Conservation (phyloP, 1,140 invertebrate genomes). For the Diorhabda carinulata region DNA sequence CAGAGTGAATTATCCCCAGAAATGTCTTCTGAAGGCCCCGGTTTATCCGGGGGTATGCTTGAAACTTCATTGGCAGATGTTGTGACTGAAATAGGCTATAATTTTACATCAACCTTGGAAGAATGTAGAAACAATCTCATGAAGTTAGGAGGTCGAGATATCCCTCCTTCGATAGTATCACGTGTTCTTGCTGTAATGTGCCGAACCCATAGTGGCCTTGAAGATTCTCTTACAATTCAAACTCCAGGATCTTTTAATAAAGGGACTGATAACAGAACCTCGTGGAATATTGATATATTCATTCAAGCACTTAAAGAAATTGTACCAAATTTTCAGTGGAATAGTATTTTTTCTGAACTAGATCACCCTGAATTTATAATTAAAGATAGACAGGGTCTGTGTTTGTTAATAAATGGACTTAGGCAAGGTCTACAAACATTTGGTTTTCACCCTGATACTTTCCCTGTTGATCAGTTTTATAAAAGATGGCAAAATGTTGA, state of each 20-base stretch:
- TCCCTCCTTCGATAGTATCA: constrained; percentile 76
- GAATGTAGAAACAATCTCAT: constrained; percentile 82
- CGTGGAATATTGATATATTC: constrained; percentile 93
- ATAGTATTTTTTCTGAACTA: constrained; percentile 84
- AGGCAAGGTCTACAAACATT: constrained; percentile 72
- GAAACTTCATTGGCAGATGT: constrained; percentile 75
- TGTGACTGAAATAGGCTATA: constrained; percentile 82
- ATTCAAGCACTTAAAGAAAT: constrained; percentile 86
- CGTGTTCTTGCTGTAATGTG: constrained; percentile 84
- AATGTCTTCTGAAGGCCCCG: constrained; percentile 53
- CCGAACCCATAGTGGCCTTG: constrained; percentile 69
- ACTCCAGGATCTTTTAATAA: constrained; percentile 51
- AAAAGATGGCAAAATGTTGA: constrained; percentile 83
- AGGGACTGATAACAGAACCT: constrained; percentile 49
- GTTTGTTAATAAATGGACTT: constrained; percentile 75
- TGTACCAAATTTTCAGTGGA: constrained; percentile 83
- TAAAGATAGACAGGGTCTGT: constrained; percentile 79
- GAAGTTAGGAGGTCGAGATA: constrained; percentile 69
- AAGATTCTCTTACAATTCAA: constrained; percentile 56
- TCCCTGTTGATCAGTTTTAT: constrained; percentile 87
- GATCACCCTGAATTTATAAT: constrained; percentile 89
- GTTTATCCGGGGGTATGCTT: constrained; percentile 58
- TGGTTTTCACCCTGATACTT: constrained; percentile 67
- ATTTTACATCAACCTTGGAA: constrained; percentile 81
- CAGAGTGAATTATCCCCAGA: constrained; percentile 69